Percentiles rank a stretch among this genome's conserved stretches.
phyloP scores from a whole-genome alignment of 2,888 invertebrate species.

The Pegoplata infirma region DNA sequence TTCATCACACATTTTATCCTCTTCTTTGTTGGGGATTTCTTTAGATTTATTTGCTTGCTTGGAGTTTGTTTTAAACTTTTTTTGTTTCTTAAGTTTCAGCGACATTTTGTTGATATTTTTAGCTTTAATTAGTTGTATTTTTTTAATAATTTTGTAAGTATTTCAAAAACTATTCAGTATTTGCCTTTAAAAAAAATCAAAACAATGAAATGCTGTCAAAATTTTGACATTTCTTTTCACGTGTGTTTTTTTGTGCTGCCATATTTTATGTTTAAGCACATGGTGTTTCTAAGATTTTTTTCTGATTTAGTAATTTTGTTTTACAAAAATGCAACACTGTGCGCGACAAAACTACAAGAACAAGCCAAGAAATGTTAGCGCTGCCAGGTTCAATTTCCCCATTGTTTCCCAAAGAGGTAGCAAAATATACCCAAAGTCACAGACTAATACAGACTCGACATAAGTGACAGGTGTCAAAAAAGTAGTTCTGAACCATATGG shows the following conservation, averaged over 20 bases:
- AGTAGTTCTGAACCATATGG: too few relatives aligned
- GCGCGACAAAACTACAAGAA: conserved; percentile 44
- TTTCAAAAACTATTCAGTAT: neutral
- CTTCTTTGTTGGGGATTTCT: too few relatives aligned
- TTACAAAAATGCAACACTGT: neutral
- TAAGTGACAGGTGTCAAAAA: too few relatives aligned
- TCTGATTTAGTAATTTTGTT: neutral
- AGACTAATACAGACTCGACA: too few relatives aligned
- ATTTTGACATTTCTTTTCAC: conserved; percentile 43
- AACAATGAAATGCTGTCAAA: too few relatives aligned
- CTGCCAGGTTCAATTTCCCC: too few relatives aligned
- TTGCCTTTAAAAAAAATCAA: conserved; percentile 19
- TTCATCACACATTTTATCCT: neutral
- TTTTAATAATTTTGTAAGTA: neutral
- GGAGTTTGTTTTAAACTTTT: conserved; percentile 17
- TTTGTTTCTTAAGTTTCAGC: conserved; percentile 39
- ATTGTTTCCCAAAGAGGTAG: too few relatives aligned
- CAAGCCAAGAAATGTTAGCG: conserved; percentile 22
- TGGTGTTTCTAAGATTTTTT: conserved; percentile 13
- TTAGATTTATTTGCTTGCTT: too few relatives aligned
- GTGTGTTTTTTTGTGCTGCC: conserved; percentile 8
- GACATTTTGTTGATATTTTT: conserved; percentile 39
- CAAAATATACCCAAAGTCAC: too few relatives aligned
- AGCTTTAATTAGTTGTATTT: neutral
- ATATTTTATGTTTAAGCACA: neutral